A percentile compares a stretch with the other conserved stretches of the same genome.
Evolutionary conservation across 2,797 vertebrate genomes (phyloP).

Genomic region (Myotis vivesi): DNA sequence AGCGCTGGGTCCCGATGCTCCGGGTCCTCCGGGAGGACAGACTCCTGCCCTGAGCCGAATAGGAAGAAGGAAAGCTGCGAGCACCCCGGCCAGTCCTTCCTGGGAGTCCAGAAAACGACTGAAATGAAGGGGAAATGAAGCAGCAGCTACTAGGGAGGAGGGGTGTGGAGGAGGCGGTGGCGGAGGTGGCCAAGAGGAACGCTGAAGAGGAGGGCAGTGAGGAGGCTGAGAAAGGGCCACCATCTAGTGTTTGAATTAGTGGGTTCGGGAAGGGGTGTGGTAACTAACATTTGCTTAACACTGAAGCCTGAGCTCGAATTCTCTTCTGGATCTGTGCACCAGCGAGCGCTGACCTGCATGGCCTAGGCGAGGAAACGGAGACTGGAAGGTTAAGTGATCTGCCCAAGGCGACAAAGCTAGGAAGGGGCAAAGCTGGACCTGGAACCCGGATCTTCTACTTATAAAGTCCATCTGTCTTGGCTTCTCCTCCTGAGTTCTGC

Average conservation of each 20-base stretch:
- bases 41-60: not conserved
- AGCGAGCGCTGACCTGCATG: not conserved
- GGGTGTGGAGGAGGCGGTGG: not conserved
- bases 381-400: not conserved
- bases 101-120: not conserved
- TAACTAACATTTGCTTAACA: not conserved
- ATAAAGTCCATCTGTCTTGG: not conserved
- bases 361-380: not conserved
- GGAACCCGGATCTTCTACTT: not conserved
- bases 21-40: not conserved
- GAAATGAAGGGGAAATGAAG: not conserved
- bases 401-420: not conserved
- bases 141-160: not conserved
- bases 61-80: not conserved
- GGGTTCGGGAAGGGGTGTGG: not conserved
- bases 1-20: constrained; percentile 57
- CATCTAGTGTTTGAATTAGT: not conserved
- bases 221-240: not conserved
- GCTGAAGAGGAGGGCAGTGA: not conserved
- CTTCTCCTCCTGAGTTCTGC: not conserved
- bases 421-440: not conserved
- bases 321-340: not conserved
- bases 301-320: not conserved
- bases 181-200: not conserved
- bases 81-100: not conserved